Evolutionary conservation across 2,113 vertebrate species (phyloP), one percentile per base, ranked within the genome.

Genomic region (Piaya cayana): DNA sequence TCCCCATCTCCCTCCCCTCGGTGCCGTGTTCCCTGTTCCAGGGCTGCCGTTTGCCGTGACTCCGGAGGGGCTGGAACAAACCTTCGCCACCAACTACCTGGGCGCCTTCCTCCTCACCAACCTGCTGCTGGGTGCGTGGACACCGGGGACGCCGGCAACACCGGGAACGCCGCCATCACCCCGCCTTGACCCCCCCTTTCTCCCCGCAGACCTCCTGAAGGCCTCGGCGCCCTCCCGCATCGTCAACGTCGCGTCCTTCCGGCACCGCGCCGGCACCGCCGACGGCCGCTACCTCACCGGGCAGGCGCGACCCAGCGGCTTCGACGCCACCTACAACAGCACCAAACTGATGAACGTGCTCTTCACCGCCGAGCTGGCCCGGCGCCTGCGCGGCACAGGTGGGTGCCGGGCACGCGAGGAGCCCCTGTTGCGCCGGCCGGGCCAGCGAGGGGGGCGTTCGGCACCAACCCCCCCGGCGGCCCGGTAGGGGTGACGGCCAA

Each of bases 21-120:
- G n/a, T n/a, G n/a, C 25, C 26, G 20, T 11, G 2, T 5, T 27
- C 32, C 34, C 60, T n/a, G 71, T 47, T 65, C 13, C 92, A 99
- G 98, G 99, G 62, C 74, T 99, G 55, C 98, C 98, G 5, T 95
- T 34, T 6, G 6, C 82, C 49, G 76, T 98, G 30, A 99, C 98
- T 0, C 43, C 97, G 1, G 98, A 99, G 36, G 98, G 98, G 0
- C 90, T 99, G 71, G 98, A 99, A 4, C 13, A 86, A 62, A 98
- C 98, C 29, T 98, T 99, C 45, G 92, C 98, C 92, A 99, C 98
- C 82, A 99, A 99, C 87, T 98, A 98, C 88, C 70, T 98, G 47
- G 99, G 99, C 8, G 97, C 98, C 2, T 99, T 99, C 94, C 98
- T 99, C 59, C 99, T 99, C 86, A 99, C 99, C 92, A 98, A 97